phyloP scores from a whole-genome alignment of 92 coral and sea anemone genomes.

The Siderastrea siderea region DNA sequence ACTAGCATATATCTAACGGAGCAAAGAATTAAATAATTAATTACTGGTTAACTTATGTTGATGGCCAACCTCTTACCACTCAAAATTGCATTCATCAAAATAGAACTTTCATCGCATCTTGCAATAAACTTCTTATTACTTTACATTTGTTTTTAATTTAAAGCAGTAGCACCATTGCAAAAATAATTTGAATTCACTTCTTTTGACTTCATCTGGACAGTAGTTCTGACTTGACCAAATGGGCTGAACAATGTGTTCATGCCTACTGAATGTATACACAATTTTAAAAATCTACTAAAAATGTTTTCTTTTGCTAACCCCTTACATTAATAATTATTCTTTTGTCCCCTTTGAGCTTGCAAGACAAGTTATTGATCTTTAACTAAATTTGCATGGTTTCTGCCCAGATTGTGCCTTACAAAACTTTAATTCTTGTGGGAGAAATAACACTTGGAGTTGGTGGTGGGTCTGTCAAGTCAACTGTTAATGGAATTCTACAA shows the following conservation, averaged over 20 bases:
- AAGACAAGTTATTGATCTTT: not conserved
- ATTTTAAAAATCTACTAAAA: slow-evolving; percentile 12
- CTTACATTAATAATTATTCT: not conserved
- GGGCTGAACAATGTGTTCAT: not conserved
- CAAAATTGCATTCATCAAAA: slow-evolving; percentile 19
- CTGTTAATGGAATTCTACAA: not conserved
- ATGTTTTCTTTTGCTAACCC: slow-evolving; percentile 4
- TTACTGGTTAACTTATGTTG: not conserved
- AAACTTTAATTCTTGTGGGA: not conserved
- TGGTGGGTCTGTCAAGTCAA: slow-evolving; percentile 8
- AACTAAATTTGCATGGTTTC: not conserved
- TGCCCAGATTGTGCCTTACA: not conserved
- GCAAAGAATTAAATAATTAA: not conserved
- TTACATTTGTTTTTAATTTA: not conserved
- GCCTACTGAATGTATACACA: slow-evolving; percentile 15
- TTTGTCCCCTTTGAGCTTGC: not conserved
- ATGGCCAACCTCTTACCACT: not conserved
- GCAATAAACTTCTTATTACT: not conserved
- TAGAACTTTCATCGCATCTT: slow-evolving; percentile 14
- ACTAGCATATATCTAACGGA: not conserved
- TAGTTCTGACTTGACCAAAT: slow-evolving; percentile 1
- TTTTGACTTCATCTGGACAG: not conserved
- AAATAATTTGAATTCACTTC: slow-evolving; percentile 16
- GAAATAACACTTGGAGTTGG: not conserved
- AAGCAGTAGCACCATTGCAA: slow-evolving; percentile 2